Percentiles rank a stretch among this genome's conserved stretches.
Conservation (phyloP, 2,888 invertebrate species). For the Chesias legatella region DNA sequence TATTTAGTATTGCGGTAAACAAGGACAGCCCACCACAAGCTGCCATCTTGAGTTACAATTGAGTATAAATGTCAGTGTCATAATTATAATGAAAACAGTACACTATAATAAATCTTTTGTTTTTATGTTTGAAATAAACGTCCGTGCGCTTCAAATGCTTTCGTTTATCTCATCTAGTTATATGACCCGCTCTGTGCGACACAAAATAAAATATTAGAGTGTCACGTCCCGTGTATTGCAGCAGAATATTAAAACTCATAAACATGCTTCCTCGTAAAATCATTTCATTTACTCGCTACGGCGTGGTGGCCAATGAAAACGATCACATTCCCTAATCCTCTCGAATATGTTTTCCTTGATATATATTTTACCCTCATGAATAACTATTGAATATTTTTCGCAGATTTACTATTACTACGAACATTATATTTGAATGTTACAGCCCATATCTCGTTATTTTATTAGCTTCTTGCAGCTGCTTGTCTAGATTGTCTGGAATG, state of each 20-base stretch:
- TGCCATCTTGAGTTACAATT: constrained; percentile 5
- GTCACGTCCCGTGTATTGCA: neutral
- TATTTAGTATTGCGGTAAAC: constrained; percentile 1
- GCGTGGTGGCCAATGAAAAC: constrained; percentile 33
- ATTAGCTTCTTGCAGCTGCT: constrained; percentile 6
- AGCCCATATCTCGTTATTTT: constrained; percentile 17
- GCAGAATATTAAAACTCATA: constrained; percentile 5
- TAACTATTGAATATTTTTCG: constrained; percentile 53
- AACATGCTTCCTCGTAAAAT: constrained; percentile 29
- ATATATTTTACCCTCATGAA: constrained; percentile 60
- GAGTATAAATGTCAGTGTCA: constrained; percentile 2
- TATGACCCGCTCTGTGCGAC: neutral
- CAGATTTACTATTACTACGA: constrained; percentile 26
- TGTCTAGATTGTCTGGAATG: neutral
- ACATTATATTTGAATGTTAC: constrained; percentile 33
- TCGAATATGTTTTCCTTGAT: constrained; percentile 47
- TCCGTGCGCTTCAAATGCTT: too few species aligned
- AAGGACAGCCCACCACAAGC: constrained; percentile 22
- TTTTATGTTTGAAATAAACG: too few species aligned
- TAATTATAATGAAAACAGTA: constrained; percentile 1
- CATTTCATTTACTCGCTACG: constrained; percentile 21
- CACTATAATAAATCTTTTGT: neutral
- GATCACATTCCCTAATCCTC: constrained; percentile 37
- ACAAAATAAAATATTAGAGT: neutral
- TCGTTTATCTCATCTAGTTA: neutral